Conservation (phyloP, 2,888 invertebrate genomes). For the Nezara viridula region DNA sequence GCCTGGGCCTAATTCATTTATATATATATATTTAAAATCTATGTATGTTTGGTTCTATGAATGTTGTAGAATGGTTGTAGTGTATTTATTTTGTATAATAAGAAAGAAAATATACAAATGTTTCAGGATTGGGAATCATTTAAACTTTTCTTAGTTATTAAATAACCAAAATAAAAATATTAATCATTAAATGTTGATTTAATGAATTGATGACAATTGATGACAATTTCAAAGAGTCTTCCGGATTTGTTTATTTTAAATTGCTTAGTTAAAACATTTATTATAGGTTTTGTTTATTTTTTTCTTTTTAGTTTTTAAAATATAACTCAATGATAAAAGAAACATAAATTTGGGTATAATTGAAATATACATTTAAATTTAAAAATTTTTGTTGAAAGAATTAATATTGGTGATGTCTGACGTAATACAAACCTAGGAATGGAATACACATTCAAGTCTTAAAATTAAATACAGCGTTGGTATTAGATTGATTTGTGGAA, state of each 20-base stretch:
- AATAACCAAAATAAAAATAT: background rate
- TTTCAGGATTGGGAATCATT: background rate
- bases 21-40: no score
- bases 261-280: background rate
- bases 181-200: background rate
- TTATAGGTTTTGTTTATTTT: background rate
- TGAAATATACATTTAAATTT: background rate
- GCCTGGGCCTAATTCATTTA: no score
- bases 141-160: background rate
- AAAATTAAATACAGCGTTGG: background rate
- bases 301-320: background rate
- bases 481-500: background rate
- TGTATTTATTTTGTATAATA: background rate
- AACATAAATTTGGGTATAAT: background rate
- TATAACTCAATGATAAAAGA: background rate
- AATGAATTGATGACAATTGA: no score
- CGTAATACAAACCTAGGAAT: background rate
- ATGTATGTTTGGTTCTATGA: no score
- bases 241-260: background rate
- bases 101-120: background rate
- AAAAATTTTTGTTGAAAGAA: background rate
- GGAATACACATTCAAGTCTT: background rate
- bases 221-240: no score
- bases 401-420: background rate
- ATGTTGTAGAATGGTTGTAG: background rate